A percentile compares a stretch with the other conserved stretches of the same genome.
Conservation (phyloP, 2,113 vertebrate species). For the Gymnorhina tibicen region DNA sequence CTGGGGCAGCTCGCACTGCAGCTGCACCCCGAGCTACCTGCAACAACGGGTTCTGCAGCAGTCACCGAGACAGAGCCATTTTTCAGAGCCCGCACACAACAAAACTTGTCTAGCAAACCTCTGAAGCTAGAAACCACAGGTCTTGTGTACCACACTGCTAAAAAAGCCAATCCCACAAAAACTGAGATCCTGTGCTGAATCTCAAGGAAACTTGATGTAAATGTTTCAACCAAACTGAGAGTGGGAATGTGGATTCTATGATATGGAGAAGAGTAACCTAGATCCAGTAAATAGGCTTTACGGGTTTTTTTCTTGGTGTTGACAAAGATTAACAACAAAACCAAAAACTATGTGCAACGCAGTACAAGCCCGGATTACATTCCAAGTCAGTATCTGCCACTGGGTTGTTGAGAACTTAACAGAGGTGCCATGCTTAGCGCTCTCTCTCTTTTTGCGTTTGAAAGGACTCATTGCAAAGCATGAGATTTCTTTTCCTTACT, state of each 20-base stretch:
- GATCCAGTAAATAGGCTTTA: background rate
- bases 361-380: background rate
- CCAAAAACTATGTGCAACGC: background rate
- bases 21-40: too few relatives aligned
- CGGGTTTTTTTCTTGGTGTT: accelerated
- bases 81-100: accelerated
- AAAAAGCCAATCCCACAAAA: background rate
- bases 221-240: background rate
- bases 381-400: background rate
- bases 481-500: background rate
- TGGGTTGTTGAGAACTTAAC: background rate
- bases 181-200: background rate
- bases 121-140: background rate
- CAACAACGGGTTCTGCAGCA: background rate
- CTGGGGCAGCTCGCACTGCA: accelerated
- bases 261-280: background rate
- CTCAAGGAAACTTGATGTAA: background rate
- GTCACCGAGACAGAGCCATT: background rate
- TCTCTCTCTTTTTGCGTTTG: background rate
- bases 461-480: background rate
- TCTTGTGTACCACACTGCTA: background rate
- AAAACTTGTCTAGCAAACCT: background rate
- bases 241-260: background rate
- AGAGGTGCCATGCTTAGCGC: background rate
- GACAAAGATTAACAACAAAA: background rate